Percentiles rank a stretch among this genome's conserved stretches.
phyloP scores from a whole-genome alignment of 1,140 invertebrate genomes.

The Adoxophyes honmai region DNA sequence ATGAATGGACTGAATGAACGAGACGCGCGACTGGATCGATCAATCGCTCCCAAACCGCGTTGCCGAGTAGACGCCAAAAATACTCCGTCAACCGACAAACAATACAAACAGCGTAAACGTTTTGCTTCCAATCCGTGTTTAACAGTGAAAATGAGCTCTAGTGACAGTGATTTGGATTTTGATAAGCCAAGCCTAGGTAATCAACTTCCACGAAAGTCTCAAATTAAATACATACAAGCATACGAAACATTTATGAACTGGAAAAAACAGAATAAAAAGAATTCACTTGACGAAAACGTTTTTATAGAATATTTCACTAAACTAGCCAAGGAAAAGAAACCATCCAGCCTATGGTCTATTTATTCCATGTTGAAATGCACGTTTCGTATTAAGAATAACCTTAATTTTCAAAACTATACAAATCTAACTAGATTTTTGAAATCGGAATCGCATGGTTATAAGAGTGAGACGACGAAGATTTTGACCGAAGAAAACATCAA shows the following conservation, averaged over 20 bases:
- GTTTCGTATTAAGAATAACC: neutral
- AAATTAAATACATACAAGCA: neutral
- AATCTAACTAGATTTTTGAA: neutral
- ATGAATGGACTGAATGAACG: no score
- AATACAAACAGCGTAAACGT: neutral
- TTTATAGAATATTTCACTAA: neutral
- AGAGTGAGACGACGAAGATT: neutral
- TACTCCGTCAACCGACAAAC: neutral
- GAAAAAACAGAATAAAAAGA: neutral
- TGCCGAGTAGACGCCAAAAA: no score
- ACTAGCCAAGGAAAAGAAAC: neutral
- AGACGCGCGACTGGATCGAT: no score
- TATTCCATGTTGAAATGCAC: constrained; percentile 6
- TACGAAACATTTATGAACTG: neutral
- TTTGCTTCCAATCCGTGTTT: neutral
- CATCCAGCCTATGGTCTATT: neutral
- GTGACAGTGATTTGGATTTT: neutral
- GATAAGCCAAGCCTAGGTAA: no score
- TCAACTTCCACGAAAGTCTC: neutral
- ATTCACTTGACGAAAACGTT: neutral
- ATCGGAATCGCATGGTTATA: neutral
- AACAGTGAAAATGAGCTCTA: neutral
- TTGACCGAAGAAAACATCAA: neutral
- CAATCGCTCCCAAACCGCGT: no score
- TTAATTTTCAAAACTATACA: neutral